A percentile compares a stretch with the other conserved stretches of the same genome.
phyloP scores from a whole-genome alignment of 1,140 invertebrate genomes.

The Drosophila punjabiensis region DNA sequence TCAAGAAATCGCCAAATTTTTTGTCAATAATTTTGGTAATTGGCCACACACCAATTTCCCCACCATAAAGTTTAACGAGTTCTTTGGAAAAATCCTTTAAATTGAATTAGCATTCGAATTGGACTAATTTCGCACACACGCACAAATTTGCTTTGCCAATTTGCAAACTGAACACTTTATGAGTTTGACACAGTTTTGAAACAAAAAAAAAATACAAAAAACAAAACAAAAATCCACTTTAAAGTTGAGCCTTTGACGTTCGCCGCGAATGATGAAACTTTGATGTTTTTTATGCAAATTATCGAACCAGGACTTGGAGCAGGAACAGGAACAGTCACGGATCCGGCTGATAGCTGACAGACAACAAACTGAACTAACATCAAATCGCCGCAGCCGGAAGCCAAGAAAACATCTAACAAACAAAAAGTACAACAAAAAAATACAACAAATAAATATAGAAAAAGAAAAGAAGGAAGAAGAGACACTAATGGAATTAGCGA shows the following conservation, averaged over 20 bases:
- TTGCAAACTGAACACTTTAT: conserved; percentile 27
- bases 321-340: conserved; percentile 9
- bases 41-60: not conserved
- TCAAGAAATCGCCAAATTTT: not conserved
- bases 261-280: conserved; percentile 13
- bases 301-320: conserved; percentile 15
- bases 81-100: conserved; percentile 7
- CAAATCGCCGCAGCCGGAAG: conserved; percentile 41
- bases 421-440: not conserved
- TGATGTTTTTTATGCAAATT: conserved; percentile 19
- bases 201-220: conserved; percentile 9
- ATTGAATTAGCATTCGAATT: conserved; percentile 40
- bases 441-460: not conserved
- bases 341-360: conserved; percentile 40
- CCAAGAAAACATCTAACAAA: conserved; percentile 40
- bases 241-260: conserved; percentile 32
- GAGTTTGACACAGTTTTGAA: conserved; percentile 22
- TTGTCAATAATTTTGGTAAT: not conserved
- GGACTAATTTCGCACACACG: conserved; percentile 24
- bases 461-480: not conserved
- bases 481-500: conserved; percentile 49
- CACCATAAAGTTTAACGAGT: conserved; percentile 17
- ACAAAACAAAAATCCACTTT: conserved; percentile 23
- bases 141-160: conserved; percentile 20
- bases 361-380: conserved; percentile 40